Conservation (phyloP, 2,113 vertebrate species). For the Entelurus aequoreus region DNA sequence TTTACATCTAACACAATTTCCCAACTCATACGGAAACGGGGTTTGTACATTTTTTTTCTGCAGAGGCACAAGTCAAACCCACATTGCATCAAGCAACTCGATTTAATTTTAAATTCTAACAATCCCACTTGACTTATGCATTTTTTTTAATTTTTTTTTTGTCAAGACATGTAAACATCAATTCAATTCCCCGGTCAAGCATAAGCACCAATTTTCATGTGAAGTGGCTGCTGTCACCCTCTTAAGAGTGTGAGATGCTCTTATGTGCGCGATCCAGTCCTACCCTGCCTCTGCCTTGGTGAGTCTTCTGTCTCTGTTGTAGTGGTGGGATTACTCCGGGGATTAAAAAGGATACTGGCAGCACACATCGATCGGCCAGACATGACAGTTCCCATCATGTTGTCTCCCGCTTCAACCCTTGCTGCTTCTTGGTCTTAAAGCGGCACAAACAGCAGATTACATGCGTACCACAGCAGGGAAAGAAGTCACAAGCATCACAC, state of each 20-base stretch:
- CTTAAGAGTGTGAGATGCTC: slow-evolving; percentile 12
- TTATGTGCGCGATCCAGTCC: slow-evolving; percentile 1
- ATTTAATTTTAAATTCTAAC: slow-evolving; percentile 25
- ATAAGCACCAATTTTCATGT: slow-evolving; percentile 32
- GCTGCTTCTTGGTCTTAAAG: slow-evolving; percentile 46
- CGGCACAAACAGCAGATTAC: slow-evolving; percentile 62
- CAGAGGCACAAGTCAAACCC: neutral
- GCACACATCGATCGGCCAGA: slow-evolving; percentile 53
- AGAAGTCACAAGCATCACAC: slow-evolving; percentile 56
- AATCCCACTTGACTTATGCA: slow-evolving; percentile 3
- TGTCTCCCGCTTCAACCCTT: slow-evolving; percentile 43
- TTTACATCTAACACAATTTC: too few relatives aligned
- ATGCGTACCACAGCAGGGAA: slow-evolving; percentile 42
- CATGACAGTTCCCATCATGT: slow-evolving; percentile 63
- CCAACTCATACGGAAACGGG: too few relatives aligned
- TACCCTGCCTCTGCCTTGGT: slow-evolving; percentile 29
- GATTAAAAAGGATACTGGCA: slow-evolving; percentile 65
- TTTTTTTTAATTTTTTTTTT: slow-evolving; percentile 28
- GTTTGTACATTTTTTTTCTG: too few relatives aligned
- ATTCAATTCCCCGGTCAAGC: slow-evolving; percentile 24
- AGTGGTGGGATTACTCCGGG: slow-evolving; percentile 58
- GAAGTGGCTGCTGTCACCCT: slow-evolving; percentile 25
- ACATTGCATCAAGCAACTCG: slow-evolving; percentile 1
- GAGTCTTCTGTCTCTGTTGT: slow-evolving; percentile 53
- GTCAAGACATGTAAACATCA: slow-evolving; percentile 34